These are phyloP conservation scores for Cephus pulcher DNA, from an alignment of 2,888 invertebrate species.

Conservation along the genomic window DNA sequence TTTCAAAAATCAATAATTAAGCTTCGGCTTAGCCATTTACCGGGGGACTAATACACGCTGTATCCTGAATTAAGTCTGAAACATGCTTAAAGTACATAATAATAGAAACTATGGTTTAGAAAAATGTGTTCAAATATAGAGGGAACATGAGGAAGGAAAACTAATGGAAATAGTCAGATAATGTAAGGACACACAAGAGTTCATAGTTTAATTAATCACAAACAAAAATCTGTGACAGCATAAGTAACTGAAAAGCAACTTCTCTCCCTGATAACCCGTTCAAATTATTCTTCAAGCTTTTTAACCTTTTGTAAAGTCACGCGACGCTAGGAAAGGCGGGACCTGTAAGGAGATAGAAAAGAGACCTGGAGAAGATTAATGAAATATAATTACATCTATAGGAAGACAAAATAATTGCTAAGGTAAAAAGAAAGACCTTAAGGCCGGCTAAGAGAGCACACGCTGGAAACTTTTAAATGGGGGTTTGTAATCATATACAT, in stretches of 20 bases:
- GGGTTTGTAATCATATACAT: not conserved
- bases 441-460: not conserved
- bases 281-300: not conserved
- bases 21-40: not conserved
- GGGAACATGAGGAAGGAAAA: not conserved
- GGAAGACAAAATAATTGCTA: conserved; percentile 60
- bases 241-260: not conserved
- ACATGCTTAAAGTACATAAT: not conserved
- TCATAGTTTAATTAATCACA: too few species aligned
- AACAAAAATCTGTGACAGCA: too few species aligned
- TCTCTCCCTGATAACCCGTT: not conserved
- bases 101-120: not conserved
- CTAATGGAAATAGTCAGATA: not conserved
- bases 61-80: not conserved
- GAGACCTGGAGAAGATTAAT: not conserved
- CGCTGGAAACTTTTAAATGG: not conserved
- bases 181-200: not conserved
- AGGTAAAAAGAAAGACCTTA: conserved; percentile 38
- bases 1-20: not conserved
- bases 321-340: not conserved
- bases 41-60: not conserved
- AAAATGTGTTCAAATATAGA: not conserved
- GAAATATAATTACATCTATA: not conserved
- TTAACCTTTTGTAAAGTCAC: not conserved
- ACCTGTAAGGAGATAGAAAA: not conserved